Base-by-base conservation (phyloP, 2,888 invertebrate genomes). In the Aspidiotus destructor region DNA sequence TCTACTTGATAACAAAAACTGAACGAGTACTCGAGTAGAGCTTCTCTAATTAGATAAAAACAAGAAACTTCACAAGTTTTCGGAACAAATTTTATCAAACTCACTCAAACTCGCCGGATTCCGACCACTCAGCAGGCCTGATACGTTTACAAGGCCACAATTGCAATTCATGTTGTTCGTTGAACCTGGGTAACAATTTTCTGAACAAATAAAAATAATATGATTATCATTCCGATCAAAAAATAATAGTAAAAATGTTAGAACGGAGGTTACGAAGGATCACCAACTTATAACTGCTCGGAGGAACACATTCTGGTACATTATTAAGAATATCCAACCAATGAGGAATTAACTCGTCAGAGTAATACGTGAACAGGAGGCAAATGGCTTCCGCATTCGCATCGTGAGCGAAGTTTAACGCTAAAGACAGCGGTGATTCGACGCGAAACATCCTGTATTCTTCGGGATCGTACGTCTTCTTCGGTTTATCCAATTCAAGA, bases 261-360 rank as follows among this genome's bases (percentile, higher is more conserved):
- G 28, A 28, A 28, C 5, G 1, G 5, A 28, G 28, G 28, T 3
- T 28, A 28, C 28, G 28, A 28, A 3, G 42, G 11, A n/a, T 16
- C n/a, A 42, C 61, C 62, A 82, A 81, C 74, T 81, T 80, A 75
- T 88, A 90, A 62, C 83, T 82, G 61, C 79, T 73, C 2, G 89
- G 88, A 73, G 82, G 80, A 10, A 85, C 79, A 0, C 87, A 87
- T 79, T 90, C 89, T 11, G 89, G 88, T 73, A 89, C 80, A 74
- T 83, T 83, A 68, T 83, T 82, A 53, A 87, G 75, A 41, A 88
- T 84, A 0, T 84, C 78, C 67, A 89, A 75, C 77, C 84, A 80
- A 75, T 84, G 82, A 13, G 80, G 82, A 74, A 84, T 78, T 7
- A 83, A 76, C 40, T 81, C 79, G 1, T 80, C 76, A 58, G 83